These are phyloP conservation scores for Halichoerus grypus DNA, from an alignment of 2,113 vertebrate genomes.

Conservation along the genomic window DNA sequence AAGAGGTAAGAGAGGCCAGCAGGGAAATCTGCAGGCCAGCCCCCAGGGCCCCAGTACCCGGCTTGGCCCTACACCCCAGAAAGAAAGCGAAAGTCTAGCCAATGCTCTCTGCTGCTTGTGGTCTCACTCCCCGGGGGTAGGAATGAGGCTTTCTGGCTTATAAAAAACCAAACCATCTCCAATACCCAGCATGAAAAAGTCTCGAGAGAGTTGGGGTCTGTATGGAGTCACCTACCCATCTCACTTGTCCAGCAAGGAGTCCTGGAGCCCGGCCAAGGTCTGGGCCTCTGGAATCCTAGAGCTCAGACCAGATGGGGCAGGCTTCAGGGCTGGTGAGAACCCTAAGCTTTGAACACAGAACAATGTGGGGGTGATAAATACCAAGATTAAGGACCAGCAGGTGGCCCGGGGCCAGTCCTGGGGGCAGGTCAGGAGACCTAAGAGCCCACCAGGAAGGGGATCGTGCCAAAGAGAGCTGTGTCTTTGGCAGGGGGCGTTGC, in stretches of 20 bases:
- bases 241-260: neutral
- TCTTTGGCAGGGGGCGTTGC: neutral
- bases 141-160: neutral
- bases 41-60: rapidly evolving
- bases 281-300: neutral
- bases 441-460: neutral
- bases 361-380: neutral
- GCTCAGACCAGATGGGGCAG: neutral
- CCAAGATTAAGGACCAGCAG: neutral
- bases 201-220: neutral
- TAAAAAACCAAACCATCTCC: neutral
- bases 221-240: rapidly evolving
- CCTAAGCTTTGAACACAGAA: neutral
- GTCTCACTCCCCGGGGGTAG: rapidly evolving
- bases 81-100: neutral
- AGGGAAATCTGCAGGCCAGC: neutral
- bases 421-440: neutral
- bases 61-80: neutral
- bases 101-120: neutral
- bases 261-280: neutral
- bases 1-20: neutral
- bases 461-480: neutral
- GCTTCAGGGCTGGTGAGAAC: neutral
- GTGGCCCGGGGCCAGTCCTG: neutral
- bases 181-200: neutral